Base-by-base conservation (phyloP, 2,113 vertebrate species). In the Gila orcuttii region DNA sequence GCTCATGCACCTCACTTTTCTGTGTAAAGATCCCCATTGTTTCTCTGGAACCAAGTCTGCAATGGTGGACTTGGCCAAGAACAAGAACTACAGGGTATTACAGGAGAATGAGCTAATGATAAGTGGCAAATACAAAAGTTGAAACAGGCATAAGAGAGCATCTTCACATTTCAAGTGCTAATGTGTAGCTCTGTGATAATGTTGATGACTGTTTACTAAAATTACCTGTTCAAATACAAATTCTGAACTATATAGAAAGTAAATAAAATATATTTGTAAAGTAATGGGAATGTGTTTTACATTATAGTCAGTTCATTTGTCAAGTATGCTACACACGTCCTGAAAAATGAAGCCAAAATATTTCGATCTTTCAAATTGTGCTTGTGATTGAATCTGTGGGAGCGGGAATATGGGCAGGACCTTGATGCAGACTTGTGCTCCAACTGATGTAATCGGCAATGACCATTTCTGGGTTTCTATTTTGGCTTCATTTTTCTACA, bases 51-150 rank as follows among this genome's bases (percentile, higher is more conserved):
- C 36, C 71, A 87, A 66, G 33, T 77, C 50, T 36, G 64, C 86
- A 76, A 82, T 45, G 80, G 76, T 57, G 78, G 68, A 84, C 85
- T 86, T 83, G 68, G 82, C 78, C 81, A 79, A 82, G 23, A 80
- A 33, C 39, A 55, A 71, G 36, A 83, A 71, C 11, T 78, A 68
- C 31, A 59, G 5, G 31, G 59, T 36, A 13, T 79, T 39, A 59
- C 76, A 42, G 77, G 21, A 60, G 77, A 59, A 17, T 25, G 21
- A 42, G 36, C 11, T 62, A 79, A 79, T 42, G 23, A 79, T 39
- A 60, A 60, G 21, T 62, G 31, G 33, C 36, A 78, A 15, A 25
- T 25, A 62, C 15, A 62, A 39, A 36, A 60, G 19, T 71, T 71
- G 36, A 42, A 71, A 12, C 1, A 23, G 23, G 15, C 1, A 21